Evolutionary conservation across 2,888 invertebrate genomes (phyloP), one percentile per base, ranked within the genome.

Genomic region (Eucera pruinosa): DNA sequence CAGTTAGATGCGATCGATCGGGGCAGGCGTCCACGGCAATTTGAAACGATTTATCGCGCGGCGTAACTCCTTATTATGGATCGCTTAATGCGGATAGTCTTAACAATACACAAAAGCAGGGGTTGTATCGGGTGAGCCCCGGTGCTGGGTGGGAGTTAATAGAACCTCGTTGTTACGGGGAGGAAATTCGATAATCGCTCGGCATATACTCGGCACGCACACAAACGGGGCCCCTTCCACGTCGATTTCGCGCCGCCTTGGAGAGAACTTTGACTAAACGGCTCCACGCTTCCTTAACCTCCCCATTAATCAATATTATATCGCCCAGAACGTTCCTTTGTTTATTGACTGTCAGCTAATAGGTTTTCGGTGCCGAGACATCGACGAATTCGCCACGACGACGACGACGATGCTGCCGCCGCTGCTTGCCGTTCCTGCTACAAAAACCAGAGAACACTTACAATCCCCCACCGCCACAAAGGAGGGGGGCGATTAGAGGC

Each of bases 111-210:
- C 91, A 92, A 83, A 84, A 84, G 84, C 82, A 69, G 86, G 86
- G 84, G 87, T 87, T 88, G 88, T 89, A 89, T 89, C 88, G 89
- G 89, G 86, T 84, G 84, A 86, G 87, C 85, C 82, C 15, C 73
- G 84, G 85, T 82, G 85, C 84, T 47, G 86, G 89, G 91, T 89
- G 91, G 90, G 90, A 92, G 92, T 92, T 92, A 92, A 92, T 92
- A 92, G 92, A 91, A 91, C 91, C 91, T 90, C 91, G 92, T 92
- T 92, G 92, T 92, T 92, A 90, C 89, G 89, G 89, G 88, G 89
- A 92, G 92, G 92, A 92, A 92, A 92, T 92, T 92, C 92, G 92
- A 92, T 92, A 92, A 92, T 92, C 92, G 91, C 91, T 91, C 88
- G 89, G 90, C 89, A 91, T 90, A 92, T 90, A 91, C 89, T 78